phyloP scores from a whole-genome alignment of 1,140 invertebrate genomes.

The Ericerus pela region DNA sequence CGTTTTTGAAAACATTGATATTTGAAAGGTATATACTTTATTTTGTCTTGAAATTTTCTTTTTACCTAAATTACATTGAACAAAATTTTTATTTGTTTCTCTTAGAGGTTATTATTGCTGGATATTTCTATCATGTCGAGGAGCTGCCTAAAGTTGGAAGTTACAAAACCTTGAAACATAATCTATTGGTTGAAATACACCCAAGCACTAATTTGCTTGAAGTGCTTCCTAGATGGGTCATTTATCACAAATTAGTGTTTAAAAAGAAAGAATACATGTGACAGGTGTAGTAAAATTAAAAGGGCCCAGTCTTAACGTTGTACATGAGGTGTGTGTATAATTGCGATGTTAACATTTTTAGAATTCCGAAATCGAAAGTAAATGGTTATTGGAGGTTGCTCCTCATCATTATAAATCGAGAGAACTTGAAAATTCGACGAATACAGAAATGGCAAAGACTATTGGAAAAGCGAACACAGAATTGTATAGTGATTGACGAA shows the following conservation, averaged over 20 bases:
- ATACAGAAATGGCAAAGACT: conserved; percentile 87
- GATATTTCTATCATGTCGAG: conserved; percentile 96
- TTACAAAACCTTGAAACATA: conserved; percentile 95
- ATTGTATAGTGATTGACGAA: conserved; percentile 19
- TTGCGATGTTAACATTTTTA: conserved; percentile 25
- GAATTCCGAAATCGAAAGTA: conserved; percentile 82
- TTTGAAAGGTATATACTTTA: conserved; percentile 58
- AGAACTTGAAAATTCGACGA: conserved; percentile 84
- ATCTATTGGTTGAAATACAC: conserved; percentile 90
- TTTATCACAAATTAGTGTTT: conserved; percentile 95
- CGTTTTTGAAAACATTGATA: conserved; percentile 62
- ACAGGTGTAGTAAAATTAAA: too few species aligned
- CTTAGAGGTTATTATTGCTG: conserved; percentile 72
- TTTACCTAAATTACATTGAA: neutral
- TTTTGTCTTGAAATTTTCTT: neutral
- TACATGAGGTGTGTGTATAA: neutral
- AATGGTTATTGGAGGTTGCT: conserved; percentile 92
- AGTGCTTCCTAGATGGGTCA: conserved; percentile 85
- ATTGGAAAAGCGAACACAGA: conserved; percentile 24
- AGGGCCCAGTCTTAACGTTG: too few species aligned
- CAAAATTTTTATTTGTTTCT: conserved; percentile 17
- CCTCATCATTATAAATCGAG: conserved; percentile 95
- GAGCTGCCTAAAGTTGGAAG: conserved; percentile 83
- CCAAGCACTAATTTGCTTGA: conserved; percentile 93
- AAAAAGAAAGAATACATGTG: conserved; percentile 98